These are phyloP conservation scores for Sinhomidia bicolor DNA, from an alignment of 2,888 invertebrate species.

Conservation along the genomic window DNA sequence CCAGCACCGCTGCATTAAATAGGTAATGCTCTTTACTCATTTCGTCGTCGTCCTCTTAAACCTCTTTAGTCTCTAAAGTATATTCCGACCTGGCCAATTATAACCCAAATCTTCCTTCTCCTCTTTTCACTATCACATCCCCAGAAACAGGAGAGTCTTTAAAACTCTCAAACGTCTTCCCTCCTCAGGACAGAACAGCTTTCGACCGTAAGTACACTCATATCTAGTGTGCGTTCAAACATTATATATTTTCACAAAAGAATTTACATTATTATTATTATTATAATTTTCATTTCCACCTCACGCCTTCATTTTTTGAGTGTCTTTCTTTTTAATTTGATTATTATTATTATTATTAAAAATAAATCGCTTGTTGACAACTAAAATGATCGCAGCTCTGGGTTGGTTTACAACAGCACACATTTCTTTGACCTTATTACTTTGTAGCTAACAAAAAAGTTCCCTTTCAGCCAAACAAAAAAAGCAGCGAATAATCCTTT, in stretches of 20 bases:
- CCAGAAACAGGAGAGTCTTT: conserved; percentile 77
- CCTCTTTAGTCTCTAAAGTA: conserved; percentile 27
- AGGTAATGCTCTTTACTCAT: conserved; percentile 18
- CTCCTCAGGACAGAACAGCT: conserved; percentile 90
- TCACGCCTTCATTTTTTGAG: conserved; percentile 37
- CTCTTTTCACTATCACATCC: conserved; percentile 64
- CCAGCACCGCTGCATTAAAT: conserved; percentile 29
- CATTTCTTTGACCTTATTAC: conserved; percentile 20
- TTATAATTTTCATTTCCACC: conserved; percentile 45
- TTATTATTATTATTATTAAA: not conserved
- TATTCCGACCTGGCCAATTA: conserved; percentile 75
- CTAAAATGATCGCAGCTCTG: conserved; percentile 45
- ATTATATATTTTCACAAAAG: conserved; percentile 1
- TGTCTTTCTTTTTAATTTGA: conserved; percentile 38
- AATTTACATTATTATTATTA: conserved; percentile 1
- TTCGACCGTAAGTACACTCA: conserved; percentile 92
- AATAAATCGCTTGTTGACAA: conserved; percentile 52
- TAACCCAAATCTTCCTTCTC: conserved; percentile 70
- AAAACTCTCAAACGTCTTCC: conserved; percentile 79
- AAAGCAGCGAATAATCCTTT: conserved; percentile 10
- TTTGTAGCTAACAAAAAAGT: conserved; percentile 39
- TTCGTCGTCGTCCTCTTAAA: conserved; percentile 30
- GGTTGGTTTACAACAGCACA: conserved; percentile 22
- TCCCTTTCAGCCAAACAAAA: conserved; percentile 20
- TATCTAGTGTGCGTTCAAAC: conserved; percentile 57